Base-by-base conservation (phyloP, 1,140 invertebrate genomes). In the Bilobella aurantiaca region DNA sequence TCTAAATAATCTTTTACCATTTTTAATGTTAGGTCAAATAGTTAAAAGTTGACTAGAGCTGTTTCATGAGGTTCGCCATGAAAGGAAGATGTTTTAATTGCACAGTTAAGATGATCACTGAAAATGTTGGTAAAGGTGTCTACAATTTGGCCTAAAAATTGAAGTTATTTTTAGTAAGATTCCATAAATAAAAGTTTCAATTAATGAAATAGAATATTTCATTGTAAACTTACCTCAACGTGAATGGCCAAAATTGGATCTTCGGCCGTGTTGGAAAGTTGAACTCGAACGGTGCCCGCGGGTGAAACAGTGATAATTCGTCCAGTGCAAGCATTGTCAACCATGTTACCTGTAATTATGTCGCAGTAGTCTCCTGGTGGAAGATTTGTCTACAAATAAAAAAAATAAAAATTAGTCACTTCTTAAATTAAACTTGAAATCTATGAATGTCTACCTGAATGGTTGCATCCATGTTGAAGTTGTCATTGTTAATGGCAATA, bases 241-340 rank as follows among this genome's bases (percentile, higher is more conserved):
- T 93, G 89, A 69, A 93, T 86, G 30, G 90, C 91, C n/a, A 93
- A 72, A 29, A 90, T 81, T 49, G 87, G 87, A 75, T 92, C 88
- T 18, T 82, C 80, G 27, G 82, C 84, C 31, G 75, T 75, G 5
- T 78, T 73, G 1, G 76, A 75, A 49, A 93, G 82, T 37, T 76
- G 69, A 66, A 93, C 84, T 37, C 78, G 71, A 2, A 85, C 89
- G 3, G 76, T 78, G 0, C 89, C 87, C 71, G 83, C 77, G 23
- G 73, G 69, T 21, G 80, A 81, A 3, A 83, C 82, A 18, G 73
- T 71, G 3, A 83, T 72, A 3, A 69, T 73, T 61, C 73, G 76
- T 32, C 81, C 81, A 1, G 78, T 79, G 62, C 82, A 83, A 1
- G 49, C 30, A 1, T 75, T 76, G 49, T 76, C 75, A 0, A 74